Conservation (phyloP, 2,888 invertebrate genomes). For the Busseola fusca region DNA sequence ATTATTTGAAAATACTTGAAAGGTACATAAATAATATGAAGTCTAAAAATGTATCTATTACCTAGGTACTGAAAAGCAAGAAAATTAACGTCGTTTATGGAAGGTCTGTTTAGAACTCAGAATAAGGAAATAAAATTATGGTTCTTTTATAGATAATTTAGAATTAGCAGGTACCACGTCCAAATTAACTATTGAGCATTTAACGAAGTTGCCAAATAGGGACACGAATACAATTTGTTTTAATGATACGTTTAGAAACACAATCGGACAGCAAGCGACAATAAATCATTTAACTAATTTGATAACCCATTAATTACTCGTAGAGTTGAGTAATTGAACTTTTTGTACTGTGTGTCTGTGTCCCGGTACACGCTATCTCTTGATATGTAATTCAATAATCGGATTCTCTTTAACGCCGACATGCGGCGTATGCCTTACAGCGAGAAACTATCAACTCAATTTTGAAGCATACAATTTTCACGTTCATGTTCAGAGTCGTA, state of each 20-base stretch:
- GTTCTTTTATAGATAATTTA: background rate
- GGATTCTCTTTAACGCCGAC: slow-evolving; percentile 76
- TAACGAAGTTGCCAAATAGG: slow-evolving; percentile 34
- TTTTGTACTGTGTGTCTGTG: slow-evolving; percentile 52
- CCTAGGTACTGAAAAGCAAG: background rate
- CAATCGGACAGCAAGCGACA: slow-evolving; percentile 44
- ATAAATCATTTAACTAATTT: slow-evolving; percentile 63
- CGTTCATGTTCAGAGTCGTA: background rate
- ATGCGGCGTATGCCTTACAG: slow-evolving; percentile 41
- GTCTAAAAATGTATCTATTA: background rate
- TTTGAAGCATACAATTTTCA: slow-evolving; percentile 8
- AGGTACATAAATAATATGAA: background rate
- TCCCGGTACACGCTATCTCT: slow-evolving; percentile 61
- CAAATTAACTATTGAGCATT: slow-evolving; percentile 15
- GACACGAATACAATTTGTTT: slow-evolving; percentile 18
- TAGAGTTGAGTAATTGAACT: slow-evolving; percentile 61
- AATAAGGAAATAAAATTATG: background rate
- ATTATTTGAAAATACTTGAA: background rate
- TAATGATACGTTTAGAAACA: slow-evolving; percentile 46
- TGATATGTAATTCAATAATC: slow-evolving; percentile 80
- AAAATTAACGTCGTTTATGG: background rate
- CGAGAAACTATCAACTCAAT: slow-evolving; percentile 32
- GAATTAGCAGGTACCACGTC: background rate
- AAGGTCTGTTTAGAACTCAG: background rate
- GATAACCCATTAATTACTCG: slow-evolving; percentile 63